Percentiles rank a stretch among this genome's conserved stretches.
phyloP scores from a whole-genome alignment of 2,888 invertebrate species.

The Xanthia togata region DNA sequence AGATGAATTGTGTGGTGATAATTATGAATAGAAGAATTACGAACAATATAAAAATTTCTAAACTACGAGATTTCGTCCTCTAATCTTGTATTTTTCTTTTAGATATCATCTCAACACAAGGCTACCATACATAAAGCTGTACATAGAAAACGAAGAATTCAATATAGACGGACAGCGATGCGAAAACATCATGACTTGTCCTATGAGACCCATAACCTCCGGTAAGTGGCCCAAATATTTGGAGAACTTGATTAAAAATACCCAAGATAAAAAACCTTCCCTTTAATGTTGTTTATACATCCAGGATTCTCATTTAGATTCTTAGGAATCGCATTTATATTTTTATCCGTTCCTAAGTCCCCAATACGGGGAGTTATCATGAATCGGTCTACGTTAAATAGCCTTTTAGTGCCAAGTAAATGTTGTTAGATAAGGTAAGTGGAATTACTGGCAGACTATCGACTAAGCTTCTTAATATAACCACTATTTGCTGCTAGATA shows the following conservation, averaged over 20 bases:
- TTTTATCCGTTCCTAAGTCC: constrained; percentile 21
- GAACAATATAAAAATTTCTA: background rate
- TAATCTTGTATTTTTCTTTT: constrained; percentile 32
- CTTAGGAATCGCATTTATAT: constrained; percentile 29
- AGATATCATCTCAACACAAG: constrained; percentile 96
- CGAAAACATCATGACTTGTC: constrained; percentile 98
- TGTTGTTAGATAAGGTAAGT: constrained; percentile 28
- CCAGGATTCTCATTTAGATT: constrained; percentile 29
- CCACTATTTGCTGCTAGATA: background rate
- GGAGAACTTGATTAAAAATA: constrained; percentile 45
- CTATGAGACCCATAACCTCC: constrained; percentile 97
- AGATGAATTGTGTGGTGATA: background rate
- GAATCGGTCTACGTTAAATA: constrained; percentile 36
- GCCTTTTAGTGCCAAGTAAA: constrained; percentile 45
- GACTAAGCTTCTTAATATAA: constrained; percentile 21
- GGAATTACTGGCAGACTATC: constrained; percentile 9
- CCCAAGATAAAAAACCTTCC: constrained; percentile 27
- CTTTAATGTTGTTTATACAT: constrained; percentile 23
- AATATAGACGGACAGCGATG: constrained; percentile 98
- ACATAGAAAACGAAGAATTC: constrained; percentile 98
- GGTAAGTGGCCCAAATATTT: constrained; percentile 84
- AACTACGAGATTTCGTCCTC: background rate
- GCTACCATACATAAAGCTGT: constrained; percentile 96
- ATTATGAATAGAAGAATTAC: background rate
- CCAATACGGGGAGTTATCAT: constrained; percentile 4